Conservation (phyloP, 2,797 vertebrate genomes). For the Sebastolobus alascanus region DNA sequence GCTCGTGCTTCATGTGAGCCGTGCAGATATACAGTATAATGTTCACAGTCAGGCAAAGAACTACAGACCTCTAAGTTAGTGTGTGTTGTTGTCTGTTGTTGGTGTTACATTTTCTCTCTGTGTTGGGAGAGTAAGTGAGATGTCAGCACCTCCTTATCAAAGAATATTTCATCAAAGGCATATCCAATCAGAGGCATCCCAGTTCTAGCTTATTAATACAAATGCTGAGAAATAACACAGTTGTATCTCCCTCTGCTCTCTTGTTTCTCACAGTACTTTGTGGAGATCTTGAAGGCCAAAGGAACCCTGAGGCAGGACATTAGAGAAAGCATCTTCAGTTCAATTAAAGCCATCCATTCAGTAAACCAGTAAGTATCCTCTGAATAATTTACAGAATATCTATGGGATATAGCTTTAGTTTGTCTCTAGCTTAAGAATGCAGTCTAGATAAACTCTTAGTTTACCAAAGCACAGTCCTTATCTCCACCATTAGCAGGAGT, state of each 20-base stretch:
- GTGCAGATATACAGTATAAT: slow-evolving; percentile 1
- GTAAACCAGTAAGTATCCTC: slow-evolving; percentile 93
- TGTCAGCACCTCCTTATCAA: slow-evolving; percentile 55
- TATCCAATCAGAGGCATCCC: slow-evolving; percentile 51
- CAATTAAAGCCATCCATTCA: slow-evolving; percentile 90
- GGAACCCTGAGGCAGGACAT: slow-evolving; percentile 88
- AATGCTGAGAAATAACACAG: neutral
- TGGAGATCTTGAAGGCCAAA: slow-evolving; percentile 94
- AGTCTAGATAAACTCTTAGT: slow-evolving; percentile 79
- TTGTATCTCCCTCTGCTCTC: slow-evolving; percentile 33
- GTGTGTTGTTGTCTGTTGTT: slow-evolving; percentile 39
- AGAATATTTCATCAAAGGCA: slow-evolving; percentile 41
- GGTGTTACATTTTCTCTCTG: slow-evolving; percentile 12
- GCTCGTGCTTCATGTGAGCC: slow-evolving; percentile 17
- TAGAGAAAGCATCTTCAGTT: slow-evolving; percentile 91
- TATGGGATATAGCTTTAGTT: slow-evolving; percentile 65
- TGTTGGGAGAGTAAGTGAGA: slow-evolving; percentile 65
- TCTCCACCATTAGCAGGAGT: slow-evolving; percentile 68
- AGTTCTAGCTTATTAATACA: slow-evolving; percentile 53
- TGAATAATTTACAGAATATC: slow-evolving; percentile 88
- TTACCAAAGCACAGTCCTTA: slow-evolving; percentile 66
- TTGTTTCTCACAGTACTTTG: slow-evolving; percentile 88
- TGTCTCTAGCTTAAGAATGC: slow-evolving; percentile 78
- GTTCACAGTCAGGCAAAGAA: neutral
- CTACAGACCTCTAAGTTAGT: slow-evolving; percentile 1